Evolutionary conservation across 2,113 vertebrate genomes (phyloP).

Genomic region (Halichoerus grypus): DNA sequence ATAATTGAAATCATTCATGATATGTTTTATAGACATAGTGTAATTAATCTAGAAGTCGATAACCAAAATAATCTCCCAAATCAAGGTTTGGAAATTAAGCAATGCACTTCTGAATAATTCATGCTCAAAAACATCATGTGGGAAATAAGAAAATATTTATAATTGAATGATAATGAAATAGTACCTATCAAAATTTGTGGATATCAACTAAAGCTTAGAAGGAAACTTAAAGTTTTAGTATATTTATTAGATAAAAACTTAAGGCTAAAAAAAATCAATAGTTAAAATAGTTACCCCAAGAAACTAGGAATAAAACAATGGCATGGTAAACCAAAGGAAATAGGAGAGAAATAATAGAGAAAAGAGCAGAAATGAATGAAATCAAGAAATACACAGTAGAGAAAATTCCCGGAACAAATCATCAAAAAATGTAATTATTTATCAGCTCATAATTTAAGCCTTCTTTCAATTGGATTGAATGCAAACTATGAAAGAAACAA

Average conservation of each 20-base stretch:
- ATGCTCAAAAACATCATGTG: background rate
- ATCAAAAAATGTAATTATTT: background rate
- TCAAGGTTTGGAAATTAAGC: background rate
- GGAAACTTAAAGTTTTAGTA: background rate
- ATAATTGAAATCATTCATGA: background rate
- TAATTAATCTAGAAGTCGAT: background rate
- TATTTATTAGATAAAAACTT: background rate
- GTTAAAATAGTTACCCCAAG: background rate
- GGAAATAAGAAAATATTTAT: background rate
- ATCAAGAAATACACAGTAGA: background rate
- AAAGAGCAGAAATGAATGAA: background rate
- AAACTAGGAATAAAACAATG: background rate
- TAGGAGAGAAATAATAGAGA: background rate
- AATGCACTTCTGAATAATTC: background rate
- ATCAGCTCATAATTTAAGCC: background rate
- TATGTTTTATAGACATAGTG: background rate
- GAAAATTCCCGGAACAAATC: background rate
- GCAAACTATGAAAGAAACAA: background rate
- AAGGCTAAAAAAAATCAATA: background rate
- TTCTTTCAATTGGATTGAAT: background rate
- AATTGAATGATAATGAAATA: background rate
- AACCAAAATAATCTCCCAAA: background rate
- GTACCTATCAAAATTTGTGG: background rate
- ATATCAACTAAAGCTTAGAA: background rate
- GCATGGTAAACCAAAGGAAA: background rate